Evolutionary conservation across 2,113 vertebrate genomes (phyloP), one percentile per base, ranked within the genome.

Genomic region (Lepus timidus): DNA sequence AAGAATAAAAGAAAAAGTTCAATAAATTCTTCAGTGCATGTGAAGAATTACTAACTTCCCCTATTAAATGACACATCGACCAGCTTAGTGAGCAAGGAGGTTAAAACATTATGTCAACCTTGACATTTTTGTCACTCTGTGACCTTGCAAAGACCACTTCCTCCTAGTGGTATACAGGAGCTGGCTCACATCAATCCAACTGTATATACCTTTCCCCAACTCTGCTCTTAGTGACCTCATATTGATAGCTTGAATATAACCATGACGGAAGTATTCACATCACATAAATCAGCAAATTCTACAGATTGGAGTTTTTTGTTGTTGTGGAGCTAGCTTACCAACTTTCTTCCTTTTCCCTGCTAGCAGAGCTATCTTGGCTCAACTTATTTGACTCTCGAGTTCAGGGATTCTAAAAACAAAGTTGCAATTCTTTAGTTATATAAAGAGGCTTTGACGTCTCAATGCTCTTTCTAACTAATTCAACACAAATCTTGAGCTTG

Each of bases 381-480:
- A 91, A 55, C 78, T 81, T 70, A 75, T 25, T 78, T 91, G 39
- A 79, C 12, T 85, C 27, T n/a, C 31, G 17, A 86, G 36, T 71
- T 84, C 20, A 92, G 33, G 61, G 92, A 89, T 29, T 88, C 19
- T 88, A 58, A 87, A 79, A 94, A 33, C 17, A 91, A 97, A 93
- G 62, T 39, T 27, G 31, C 22, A 89, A 20, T 14, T 95, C 67
- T 94, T 87, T 91, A 71, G 75, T 33, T 91, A 55, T 70, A 94
- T 52, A 95, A 80, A 87, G 76, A 70, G 71, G 36, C 25, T 27
- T 65, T 61, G 51, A 68, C 91, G 62, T 11, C 33, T 78, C 78
- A n/a, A 20, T 51, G 39, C 27, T 84, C 16, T 88, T 88, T 90
- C 79, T 80, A 67, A 81, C 81, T 74, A 90, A 76, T 91, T 71